Evolutionary conservation across 2,888 invertebrate genomes (phyloP).

Genomic region (Scaptomyza tumidula): DNA sequence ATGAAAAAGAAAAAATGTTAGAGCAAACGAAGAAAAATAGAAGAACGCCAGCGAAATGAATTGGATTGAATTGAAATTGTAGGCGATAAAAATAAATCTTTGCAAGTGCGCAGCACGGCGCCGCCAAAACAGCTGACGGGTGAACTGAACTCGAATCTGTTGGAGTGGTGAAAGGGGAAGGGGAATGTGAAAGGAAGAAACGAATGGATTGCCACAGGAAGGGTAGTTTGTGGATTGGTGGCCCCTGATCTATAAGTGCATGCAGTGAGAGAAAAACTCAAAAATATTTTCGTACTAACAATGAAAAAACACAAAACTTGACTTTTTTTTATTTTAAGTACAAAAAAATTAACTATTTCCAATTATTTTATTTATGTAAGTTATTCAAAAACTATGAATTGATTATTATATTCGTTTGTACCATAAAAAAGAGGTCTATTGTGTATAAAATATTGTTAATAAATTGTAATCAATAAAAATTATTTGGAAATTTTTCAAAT

Average conservation of each 20-base stretch:
- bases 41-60: constrained; percentile 62
- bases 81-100: constrained; percentile 84
- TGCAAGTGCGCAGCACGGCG: constrained; percentile 72
- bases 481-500: neutral
- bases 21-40: constrained; percentile 6
- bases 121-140: constrained; percentile 73
- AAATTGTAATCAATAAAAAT: neutral
- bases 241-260: neutral
- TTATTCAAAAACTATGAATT: no score
- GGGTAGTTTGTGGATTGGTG: neutral
- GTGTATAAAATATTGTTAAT: no score
- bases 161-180: neutral
- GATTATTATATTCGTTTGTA: no score
- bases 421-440: no score
- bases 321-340: no score
- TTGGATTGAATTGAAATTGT: constrained; percentile 81
- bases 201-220: neutral
- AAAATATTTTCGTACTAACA: neutral
- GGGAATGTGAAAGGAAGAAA: neutral
- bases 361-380: no score
- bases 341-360: no score
- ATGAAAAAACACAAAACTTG: no score
- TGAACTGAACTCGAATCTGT: constrained; percentile 15
- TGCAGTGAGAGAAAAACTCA: neutral
- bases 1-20: constrained; percentile 14